These are phyloP conservation scores for Cerceris ruficornis DNA, from an alignment of 2,888 invertebrate genomes.

Conservation along the genomic window DNA sequence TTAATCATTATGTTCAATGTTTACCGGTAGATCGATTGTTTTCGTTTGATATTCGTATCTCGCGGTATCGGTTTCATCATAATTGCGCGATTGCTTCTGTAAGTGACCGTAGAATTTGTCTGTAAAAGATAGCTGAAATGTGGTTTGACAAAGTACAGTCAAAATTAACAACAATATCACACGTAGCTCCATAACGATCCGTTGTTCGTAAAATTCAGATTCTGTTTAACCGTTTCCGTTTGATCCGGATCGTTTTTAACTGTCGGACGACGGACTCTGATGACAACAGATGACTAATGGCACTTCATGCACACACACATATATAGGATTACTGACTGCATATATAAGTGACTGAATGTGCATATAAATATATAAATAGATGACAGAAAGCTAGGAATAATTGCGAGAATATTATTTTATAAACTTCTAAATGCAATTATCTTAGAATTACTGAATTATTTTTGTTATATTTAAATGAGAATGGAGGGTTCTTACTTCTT, in stretches of 20 bases:
- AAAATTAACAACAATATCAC: constrained; percentile 35
- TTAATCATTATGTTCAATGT: constrained; percentile 41
- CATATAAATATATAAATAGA: too few species aligned
- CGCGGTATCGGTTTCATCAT: constrained; percentile 18
- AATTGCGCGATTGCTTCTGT: not conserved
- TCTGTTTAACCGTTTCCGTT: constrained; percentile 8
- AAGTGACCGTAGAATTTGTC: constrained; percentile 1
- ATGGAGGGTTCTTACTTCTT: too few species aligned
- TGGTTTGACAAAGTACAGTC: constrained; percentile 38
- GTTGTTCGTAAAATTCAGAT: constrained; percentile 6
- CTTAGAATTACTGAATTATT: too few species aligned
- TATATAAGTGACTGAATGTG: too few species aligned
- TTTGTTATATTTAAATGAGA: too few species aligned
- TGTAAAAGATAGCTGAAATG: constrained; percentile 25
- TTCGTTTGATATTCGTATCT: constrained; percentile 81
- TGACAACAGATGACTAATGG: too few species aligned
- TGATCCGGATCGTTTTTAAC: not conserved
- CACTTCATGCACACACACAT: too few species aligned
- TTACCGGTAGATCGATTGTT: constrained; percentile 85
- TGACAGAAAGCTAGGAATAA: too few species aligned
- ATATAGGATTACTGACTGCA: too few species aligned
- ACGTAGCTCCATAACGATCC: constrained; percentile 28
- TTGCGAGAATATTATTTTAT: too few species aligned
- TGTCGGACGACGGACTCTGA: too few species aligned
- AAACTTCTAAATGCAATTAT: too few species aligned